A percentile compares a stretch with the other conserved stretches of the same genome.
Evolutionary conservation across 2,113 vertebrate genomes (phyloP).

Genomic region (Dinomys branickii): DNA sequence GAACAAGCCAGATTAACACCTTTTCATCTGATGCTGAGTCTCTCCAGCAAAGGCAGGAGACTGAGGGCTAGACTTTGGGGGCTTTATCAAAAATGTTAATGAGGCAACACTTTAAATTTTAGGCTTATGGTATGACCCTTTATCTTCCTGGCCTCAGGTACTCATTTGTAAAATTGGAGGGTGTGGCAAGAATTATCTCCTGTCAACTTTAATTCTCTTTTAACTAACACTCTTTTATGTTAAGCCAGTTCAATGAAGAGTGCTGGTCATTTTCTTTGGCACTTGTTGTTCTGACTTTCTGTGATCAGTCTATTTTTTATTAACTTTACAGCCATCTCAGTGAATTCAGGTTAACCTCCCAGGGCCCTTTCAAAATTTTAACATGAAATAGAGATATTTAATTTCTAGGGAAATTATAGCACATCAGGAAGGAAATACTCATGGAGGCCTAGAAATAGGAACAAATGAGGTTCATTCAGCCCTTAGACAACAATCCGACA

Average conservation of each 20-base stretch:
- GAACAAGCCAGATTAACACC: not conserved
- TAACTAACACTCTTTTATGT: slow-evolving; percentile 12
- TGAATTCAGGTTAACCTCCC: slow-evolving; percentile 27
- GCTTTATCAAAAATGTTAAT: not conserved
- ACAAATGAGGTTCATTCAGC: too few relatives aligned
- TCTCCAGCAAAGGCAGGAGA: not conserved
- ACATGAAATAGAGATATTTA: slow-evolving; percentile 28
- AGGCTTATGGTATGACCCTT: not conserved
- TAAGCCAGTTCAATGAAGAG: not conserved
- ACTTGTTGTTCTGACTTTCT: slow-evolving; percentile 26
- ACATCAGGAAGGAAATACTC: too few relatives aligned
- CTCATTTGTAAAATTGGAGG: not conserved
- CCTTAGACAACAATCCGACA: too few relatives aligned
- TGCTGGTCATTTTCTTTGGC: slow-evolving; percentile 27
- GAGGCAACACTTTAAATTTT: not conserved
- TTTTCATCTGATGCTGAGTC: not conserved
- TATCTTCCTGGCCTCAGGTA: not conserved
- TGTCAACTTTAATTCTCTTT: slow-evolving; percentile 20
- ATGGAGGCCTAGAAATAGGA: too few relatives aligned
- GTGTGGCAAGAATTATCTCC: not conserved
- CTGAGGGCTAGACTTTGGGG: not conserved
- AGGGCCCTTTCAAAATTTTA: slow-evolving; percentile 34
- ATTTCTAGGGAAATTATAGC: not conserved
- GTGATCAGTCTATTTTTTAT: not conserved
- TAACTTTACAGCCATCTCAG: not conserved